phyloP scores from a whole-genome alignment of 2,888 invertebrate species.

The Pristionchus entomophagus region DNA sequence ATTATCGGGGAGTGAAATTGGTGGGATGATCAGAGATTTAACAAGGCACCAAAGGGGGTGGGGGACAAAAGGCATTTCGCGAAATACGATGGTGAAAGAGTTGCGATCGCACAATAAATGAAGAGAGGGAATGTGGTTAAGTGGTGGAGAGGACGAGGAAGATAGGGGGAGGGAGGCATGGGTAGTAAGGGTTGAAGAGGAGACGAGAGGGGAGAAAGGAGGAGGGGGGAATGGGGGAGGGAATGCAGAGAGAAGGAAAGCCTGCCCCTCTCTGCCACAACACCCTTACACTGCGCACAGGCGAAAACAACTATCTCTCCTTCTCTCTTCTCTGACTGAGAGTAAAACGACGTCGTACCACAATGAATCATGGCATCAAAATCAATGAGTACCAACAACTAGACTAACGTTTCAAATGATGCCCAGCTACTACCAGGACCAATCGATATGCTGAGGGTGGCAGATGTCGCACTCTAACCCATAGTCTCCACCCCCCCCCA shows the following conservation, averaged over 20 bases:
- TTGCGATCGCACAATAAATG: not conserved
- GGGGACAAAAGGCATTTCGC: not conserved
- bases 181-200: not conserved
- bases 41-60: not conserved
- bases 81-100: not conserved
- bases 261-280: not conserved
- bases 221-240: not conserved
- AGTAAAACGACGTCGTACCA: not conserved
- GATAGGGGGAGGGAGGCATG: not conserved
- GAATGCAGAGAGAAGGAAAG: not conserved
- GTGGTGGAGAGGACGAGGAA: not conserved
- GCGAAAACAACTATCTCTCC: slow-evolving; percentile 18
- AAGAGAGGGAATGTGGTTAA: not conserved
- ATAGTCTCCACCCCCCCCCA: too few species aligned
- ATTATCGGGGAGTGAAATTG: not conserved
- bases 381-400: not conserved
- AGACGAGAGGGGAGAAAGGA: not conserved
- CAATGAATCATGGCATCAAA: not conserved
- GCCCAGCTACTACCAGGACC: not conserved
- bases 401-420: not conserved
- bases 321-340: too few species aligned
- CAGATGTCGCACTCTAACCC: not conserved
- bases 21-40: not conserved
- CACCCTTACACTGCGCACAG: not conserved
- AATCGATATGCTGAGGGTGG: not conserved